phyloP scores from a whole-genome alignment of 1,140 invertebrate genomes.

The Ephestia elutella region DNA sequence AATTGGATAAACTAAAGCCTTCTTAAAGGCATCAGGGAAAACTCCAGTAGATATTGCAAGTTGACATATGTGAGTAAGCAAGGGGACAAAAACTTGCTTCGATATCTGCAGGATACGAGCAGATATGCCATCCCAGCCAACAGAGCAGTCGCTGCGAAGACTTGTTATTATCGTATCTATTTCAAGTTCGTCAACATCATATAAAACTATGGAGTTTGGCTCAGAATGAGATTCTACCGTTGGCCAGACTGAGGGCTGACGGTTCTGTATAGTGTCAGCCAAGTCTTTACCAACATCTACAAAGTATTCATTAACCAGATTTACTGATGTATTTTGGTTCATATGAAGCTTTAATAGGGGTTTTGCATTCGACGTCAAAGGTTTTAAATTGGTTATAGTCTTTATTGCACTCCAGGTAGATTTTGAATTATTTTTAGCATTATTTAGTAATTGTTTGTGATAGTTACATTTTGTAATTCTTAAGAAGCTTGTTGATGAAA shows the following conservation, averaged over 20 bases:
- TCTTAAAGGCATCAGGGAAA: slow-evolving; percentile 8
- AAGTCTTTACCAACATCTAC: slow-evolving; percentile 4
- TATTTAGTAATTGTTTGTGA: neutral
- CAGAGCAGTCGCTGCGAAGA: neutral
- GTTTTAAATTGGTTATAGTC: neutral
- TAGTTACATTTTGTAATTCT: slow-evolving; percentile 5
- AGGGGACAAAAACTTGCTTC: neutral
- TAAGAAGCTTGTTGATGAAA: slow-evolving; percentile 4
- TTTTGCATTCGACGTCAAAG: neutral
- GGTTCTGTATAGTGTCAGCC: neutral
- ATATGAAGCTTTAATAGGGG: neutral
- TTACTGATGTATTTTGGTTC: neutral
- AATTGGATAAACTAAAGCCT: slow-evolving; percentile 8
- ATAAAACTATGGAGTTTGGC: slow-evolving; percentile 2
- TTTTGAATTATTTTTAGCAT: slow-evolving; percentile 6
- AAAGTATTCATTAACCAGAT: slow-evolving; percentile 11
- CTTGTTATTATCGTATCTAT: neutral
- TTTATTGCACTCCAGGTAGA: slow-evolving; percentile 7
- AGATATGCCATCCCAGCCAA: slow-evolving; percentile 8
- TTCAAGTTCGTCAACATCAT: neutral
- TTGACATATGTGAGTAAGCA: slow-evolving; percentile 9
- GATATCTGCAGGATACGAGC: neutral
- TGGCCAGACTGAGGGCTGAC: neutral
- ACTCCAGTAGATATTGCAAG: neutral
- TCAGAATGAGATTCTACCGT: neutral